Conservation (phyloP, 2,888 invertebrate species). For the Osmoderma eremita region DNA sequence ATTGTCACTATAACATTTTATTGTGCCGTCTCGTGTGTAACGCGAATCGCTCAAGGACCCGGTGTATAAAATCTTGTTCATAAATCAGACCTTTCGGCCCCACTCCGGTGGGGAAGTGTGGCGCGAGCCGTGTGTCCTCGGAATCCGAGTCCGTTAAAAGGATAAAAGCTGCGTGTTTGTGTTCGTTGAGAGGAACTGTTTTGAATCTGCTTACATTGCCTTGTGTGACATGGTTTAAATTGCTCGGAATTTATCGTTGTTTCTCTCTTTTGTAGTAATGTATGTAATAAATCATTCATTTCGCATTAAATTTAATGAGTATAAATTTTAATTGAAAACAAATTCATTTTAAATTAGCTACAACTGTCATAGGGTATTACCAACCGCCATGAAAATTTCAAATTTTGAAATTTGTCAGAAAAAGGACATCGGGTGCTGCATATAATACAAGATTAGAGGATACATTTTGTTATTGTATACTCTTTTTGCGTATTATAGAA, state of each 20-base stretch:
- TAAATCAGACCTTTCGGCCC: conserved; percentile 37
- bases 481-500: too few species aligned
- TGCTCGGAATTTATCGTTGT: conserved; percentile 28
- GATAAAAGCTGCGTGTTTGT: conserved; percentile 35
- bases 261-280: conserved; percentile 4
- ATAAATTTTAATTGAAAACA: too few species aligned
- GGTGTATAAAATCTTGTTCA: conserved; percentile 31
- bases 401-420: too few species aligned
- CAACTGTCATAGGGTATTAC: too few species aligned
- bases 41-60: background rate
- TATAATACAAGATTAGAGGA: too few species aligned
- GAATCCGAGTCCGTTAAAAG: conserved; percentile 30
- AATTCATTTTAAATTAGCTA: too few species aligned
- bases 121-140: background rate
- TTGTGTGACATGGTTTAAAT: conserved; percentile 35
- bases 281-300: too few species aligned
- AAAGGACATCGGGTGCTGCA: too few species aligned
- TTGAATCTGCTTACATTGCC: conserved; percentile 36
- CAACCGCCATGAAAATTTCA: too few species aligned
- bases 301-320: too few species aligned
- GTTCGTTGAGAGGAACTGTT: conserved; percentile 27
- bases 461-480: too few species aligned
- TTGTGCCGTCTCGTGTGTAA: conserved; percentile 30
- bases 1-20: conserved; percentile 37
- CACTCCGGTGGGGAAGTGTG: background rate